phyloP scores from a whole-genome alignment of 2,888 invertebrate species.

The Abscondita cerata region DNA sequence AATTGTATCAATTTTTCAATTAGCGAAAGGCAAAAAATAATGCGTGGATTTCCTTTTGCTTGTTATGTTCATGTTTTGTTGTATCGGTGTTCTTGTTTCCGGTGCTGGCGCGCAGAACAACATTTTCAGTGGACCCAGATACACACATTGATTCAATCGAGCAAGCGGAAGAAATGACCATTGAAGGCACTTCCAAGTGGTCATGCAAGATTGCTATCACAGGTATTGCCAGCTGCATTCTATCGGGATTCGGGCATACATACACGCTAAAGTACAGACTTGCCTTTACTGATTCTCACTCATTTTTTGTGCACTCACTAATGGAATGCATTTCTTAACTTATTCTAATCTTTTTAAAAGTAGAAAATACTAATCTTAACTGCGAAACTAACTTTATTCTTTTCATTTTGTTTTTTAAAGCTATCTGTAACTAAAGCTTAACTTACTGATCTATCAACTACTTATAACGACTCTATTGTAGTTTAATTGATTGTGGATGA shows the following conservation, averaged over 20 bases:
- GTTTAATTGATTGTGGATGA: background rate
- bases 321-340: slow-evolving; percentile 33
- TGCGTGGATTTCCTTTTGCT: slow-evolving; percentile 34
- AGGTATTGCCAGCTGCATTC: slow-evolving; percentile 75
- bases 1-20: slow-evolving; percentile 40
- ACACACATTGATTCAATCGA: slow-evolving; percentile 97
- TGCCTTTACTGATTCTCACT: slow-evolving; percentile 40
- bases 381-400: slow-evolving; percentile 21
- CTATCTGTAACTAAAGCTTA: slow-evolving; percentile 26
- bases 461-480: too few relatives aligned
- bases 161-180: slow-evolving; percentile 96
- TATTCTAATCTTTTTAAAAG: slow-evolving; percentile 25
- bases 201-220: slow-evolving; percentile 99
- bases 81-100: slow-evolving; percentile 59
- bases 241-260: slow-evolving; percentile 49
- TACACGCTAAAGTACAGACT: slow-evolving; percentile 52
- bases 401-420: slow-evolving; percentile 15
- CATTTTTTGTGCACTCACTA: slow-evolving; percentile 35
- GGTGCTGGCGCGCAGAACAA: slow-evolving; percentile 77
- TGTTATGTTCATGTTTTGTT: slow-evolving; percentile 51
- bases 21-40: slow-evolving; percentile 20
- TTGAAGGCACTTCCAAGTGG: slow-evolving; percentile 99
- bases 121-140: slow-evolving; percentile 96
- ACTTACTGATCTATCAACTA: slow-evolving; percentile 2
- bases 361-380: slow-evolving; percentile 21